Evolutionary conservation across 2,113 vertebrate species (phyloP), one percentile per base, ranked within the genome.

Genomic region (Pandion haliaetus): DNA sequence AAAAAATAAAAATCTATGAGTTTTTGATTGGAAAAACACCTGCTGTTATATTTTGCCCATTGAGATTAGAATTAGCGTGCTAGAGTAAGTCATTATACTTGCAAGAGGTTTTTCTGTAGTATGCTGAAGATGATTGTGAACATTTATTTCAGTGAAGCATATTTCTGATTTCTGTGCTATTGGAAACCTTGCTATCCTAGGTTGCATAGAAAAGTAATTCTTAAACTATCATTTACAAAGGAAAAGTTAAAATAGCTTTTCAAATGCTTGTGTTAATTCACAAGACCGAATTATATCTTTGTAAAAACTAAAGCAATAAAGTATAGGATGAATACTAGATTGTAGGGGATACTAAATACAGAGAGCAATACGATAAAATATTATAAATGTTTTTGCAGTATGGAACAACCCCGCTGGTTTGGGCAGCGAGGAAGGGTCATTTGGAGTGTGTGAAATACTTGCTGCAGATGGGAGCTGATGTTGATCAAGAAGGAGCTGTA

Each of bases 401-500:
- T 96, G 99, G 99, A 70, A 99, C 99, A 44, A 99, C 99, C 24
- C 98, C 99, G 13, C 96, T 99, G 94, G 99, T 99, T 61, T 99
- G 99, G 99, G 99, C 99, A 5, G 98, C 99, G 8, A 98, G 99
- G 69, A 99, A 99, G 10, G 99, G 99, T 54, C 99, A 99, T 96
- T 98, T 99, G 90, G 99, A 99, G 42, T 98, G 99, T 88, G 99
- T 99, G 74, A 99, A 98, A 89, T 99, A 99, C 82, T 98, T 99
- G 44, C 92, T 99, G 95, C 99, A 99, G 78, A 99, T 99, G 87
- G 99, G 99, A 65, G 99, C 99, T n/a, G 99, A 99, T 92, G 99
- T 99, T 80, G 99, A 99, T 96, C 99, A 99, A 86, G 99, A 99
- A 97, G 99, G 99, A 97, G 99, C 99, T 72, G 99, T 99, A 96